A percentile compares a stretch with the other conserved stretches of the same genome.
Conservation (phyloP, 2,797 vertebrate species). For the Malurus leucopterus region DNA sequence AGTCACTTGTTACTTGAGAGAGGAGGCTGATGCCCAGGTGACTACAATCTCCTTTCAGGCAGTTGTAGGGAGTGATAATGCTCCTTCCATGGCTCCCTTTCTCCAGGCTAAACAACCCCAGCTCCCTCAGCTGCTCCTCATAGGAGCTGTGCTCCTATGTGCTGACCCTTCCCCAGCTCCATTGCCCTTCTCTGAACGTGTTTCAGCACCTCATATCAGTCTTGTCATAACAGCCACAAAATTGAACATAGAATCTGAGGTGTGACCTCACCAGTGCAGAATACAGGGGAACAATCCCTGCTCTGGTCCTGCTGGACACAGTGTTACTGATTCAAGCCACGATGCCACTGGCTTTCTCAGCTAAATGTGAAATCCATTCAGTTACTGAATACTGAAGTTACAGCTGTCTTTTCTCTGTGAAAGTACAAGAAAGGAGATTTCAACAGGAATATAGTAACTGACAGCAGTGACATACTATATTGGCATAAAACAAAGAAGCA, state of each 20-base stretch:
- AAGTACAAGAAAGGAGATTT: not conserved
- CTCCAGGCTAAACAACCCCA: not conserved
- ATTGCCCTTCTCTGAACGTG: not conserved
- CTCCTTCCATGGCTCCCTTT: not conserved
- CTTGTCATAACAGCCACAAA: not conserved
- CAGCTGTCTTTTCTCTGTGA: not conserved
- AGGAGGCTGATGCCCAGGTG: not conserved
- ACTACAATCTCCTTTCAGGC: not conserved
- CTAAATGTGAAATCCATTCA: not conserved
- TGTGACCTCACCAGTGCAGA: fast-evolving
- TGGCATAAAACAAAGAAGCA: not conserved
- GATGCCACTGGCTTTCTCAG: not conserved
- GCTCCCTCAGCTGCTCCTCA: not conserved
- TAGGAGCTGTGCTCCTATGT: fast-evolving
- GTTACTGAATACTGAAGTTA: not conserved
- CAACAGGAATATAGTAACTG: not conserved
- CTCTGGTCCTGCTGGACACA: not conserved
- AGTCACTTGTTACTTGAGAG: not conserved
- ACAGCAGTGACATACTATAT: not conserved
- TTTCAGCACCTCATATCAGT: not conserved
- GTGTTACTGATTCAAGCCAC: not conserved
- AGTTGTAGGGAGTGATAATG: not conserved
- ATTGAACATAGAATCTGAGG: not conserved
- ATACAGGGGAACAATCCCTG: not conserved
- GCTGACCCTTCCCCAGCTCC: not conserved